Base-by-base conservation (phyloP, 2,888 invertebrate genomes). In the Xestobium rufovillosum region DNA sequence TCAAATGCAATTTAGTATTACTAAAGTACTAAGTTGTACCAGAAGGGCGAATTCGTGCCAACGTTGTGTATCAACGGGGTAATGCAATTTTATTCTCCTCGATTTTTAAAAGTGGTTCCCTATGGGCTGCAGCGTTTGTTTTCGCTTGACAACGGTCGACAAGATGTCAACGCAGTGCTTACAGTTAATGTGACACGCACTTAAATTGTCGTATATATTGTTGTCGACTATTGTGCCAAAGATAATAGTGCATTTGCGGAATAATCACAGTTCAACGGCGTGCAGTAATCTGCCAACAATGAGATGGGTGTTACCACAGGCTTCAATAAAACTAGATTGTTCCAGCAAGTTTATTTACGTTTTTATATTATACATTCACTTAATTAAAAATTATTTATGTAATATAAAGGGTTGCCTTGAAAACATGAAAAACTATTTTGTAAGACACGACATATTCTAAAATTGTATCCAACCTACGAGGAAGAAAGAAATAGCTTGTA, bases 171-270 rank as follows among this genome's bases (percentile, higher is more conserved):
- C 41, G 43, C 38, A 41, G 36, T 39, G 33, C 26, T 44, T 34
- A 43, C 43, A 37, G 41, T 43, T 41, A 42, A 40, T 39, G 36
- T 44, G 41, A 41, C 40, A 37, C 43, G 36, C 46, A 48, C 46
- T 49, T 48, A 46, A 47, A 49, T 46, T 42, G 49, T 47, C 44
- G 36, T 45, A 41, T n/a, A n/a, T 42, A 48, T 45, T 45, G 40
- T 40, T 34, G 43, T 34, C 34, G 39, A 23, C 43, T 36, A 40
- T 50, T 50, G 50, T 50, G 34, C 23, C 25, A 16, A 19, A 43
- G 45, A 50, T 48, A 49, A 48, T 49, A 34, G 47, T 36, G 33
- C 44, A 46, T 47, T 48, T 46, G 43, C 28, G 39, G 28, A 34
- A 26, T 43, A 41, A 43, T 43, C 39, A 36, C 28, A 34, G 40